phyloP scores from a whole-genome alignment of 1,140 invertebrate genomes.

The Zaprionus ornatus region DNA sequence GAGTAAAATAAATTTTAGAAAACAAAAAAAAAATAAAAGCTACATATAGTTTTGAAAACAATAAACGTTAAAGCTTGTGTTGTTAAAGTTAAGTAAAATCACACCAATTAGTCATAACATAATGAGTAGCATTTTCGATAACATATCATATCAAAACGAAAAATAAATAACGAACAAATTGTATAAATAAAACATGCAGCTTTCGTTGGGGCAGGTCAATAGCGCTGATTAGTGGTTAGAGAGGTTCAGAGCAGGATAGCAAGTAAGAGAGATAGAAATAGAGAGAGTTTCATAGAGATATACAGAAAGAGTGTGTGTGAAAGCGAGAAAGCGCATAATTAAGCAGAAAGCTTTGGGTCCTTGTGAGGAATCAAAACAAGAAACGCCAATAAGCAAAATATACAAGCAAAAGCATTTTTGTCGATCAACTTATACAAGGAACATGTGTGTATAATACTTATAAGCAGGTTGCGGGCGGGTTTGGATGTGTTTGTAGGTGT shows the following conservation, averaged over 20 bases:
- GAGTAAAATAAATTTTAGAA: neutral
- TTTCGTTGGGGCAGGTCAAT: slow-evolving; percentile 23
- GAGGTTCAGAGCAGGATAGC: neutral
- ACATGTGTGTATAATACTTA: slow-evolving; percentile 18
- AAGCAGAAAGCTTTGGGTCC: slow-evolving; percentile 32
- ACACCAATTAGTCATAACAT: slow-evolving; percentile 22
- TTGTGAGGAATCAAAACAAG: slow-evolving; percentile 25
- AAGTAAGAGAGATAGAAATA: neutral
- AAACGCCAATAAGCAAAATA: slow-evolving; percentile 72
- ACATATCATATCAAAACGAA: slow-evolving; percentile 10
- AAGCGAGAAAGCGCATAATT: slow-evolving; percentile 37
- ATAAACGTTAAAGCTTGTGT: neutral
- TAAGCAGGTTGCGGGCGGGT: slow-evolving; percentile 5
- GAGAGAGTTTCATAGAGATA: slow-evolving; percentile 23
- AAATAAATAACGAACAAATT: slow-evolving; percentile 1
- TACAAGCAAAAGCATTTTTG: slow-evolving; percentile 47
- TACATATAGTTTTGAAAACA: neutral
- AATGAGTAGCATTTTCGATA: slow-evolving; percentile 31
- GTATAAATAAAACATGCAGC: slow-evolving; percentile 58
- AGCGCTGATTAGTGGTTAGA: slow-evolving; percentile 4
- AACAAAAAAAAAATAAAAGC: slow-evolving; percentile 19
- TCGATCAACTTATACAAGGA: slow-evolving; percentile 44
- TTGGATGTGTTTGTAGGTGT: slow-evolving; percentile 27
- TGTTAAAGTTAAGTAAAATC: neutral
- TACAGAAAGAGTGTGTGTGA: slow-evolving; percentile 8